Conservation (phyloP, 2,113 vertebrate genomes). For the Paedocypris sp. region DNA sequence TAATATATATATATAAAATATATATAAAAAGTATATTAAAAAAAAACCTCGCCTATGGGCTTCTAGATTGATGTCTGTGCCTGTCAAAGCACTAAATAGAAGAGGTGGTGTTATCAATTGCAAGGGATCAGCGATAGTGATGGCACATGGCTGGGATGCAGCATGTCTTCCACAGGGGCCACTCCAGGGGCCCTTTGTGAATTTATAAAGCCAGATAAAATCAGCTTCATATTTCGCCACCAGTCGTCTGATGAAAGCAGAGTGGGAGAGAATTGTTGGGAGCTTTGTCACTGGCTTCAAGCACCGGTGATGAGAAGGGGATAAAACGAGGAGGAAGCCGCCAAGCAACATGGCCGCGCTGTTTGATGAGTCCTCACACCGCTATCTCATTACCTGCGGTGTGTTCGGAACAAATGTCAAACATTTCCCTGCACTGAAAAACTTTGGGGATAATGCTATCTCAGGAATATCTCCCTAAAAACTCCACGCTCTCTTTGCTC, state of each 20-base stretch:
- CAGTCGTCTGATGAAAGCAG: slow-evolving; percentile 61
- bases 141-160: slow-evolving; percentile 56
- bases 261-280: slow-evolving; percentile 57
- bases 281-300: slow-evolving; percentile 59
- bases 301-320: slow-evolving; percentile 35
- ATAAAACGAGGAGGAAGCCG: slow-evolving; percentile 41
- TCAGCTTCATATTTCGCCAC: slow-evolving; percentile 64
- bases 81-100: slow-evolving; percentile 73
- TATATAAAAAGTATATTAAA: slow-evolving; percentile 59
- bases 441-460: slow-evolving; percentile 35
- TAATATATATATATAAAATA: too few species aligned
- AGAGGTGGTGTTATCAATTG: slow-evolving; percentile 71
- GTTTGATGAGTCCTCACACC: slow-evolving; percentile 60
- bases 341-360: slow-evolving; percentile 52
- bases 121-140: slow-evolving; percentile 63
- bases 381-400: slow-evolving; percentile 52
- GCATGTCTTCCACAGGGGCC: slow-evolving; percentile 59
- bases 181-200: slow-evolving; percentile 64
- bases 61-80: slow-evolving; percentile 64
- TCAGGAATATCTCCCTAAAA: slow-evolving; percentile 40
- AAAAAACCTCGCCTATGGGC: slow-evolving; percentile 45
- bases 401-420: slow-evolving; percentile 44
- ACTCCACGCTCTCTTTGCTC: slow-evolving; percentile 13
- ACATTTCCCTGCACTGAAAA: slow-evolving; percentile 41
- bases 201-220: slow-evolving; percentile 69